Conservation (phyloP, 2,888 invertebrate species). For the Microctonus hyperodae region DNA sequence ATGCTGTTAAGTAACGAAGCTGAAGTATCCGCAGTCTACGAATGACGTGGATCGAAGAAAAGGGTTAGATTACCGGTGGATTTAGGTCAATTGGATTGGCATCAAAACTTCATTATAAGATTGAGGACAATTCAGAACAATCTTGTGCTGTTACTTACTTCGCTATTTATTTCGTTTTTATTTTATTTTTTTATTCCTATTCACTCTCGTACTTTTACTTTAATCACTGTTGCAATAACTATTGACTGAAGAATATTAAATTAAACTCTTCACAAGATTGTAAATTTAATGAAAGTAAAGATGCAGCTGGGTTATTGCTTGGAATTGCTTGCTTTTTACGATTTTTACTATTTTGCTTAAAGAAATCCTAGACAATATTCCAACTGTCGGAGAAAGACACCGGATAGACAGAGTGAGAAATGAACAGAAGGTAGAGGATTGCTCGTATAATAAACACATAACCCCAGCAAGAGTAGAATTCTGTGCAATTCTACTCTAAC, state of each 20-base stretch:
- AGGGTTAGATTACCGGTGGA: conserved; percentile 39
- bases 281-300: background rate
- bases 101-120: conserved; percentile 45
- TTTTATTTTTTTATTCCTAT: background rate
- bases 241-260: background rate
- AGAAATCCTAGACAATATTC: background rate
- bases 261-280: background rate
- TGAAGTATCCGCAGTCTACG: background rate
- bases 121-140: conserved; percentile 31
- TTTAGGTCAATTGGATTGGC: conserved; percentile 52
- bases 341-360: background rate
- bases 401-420: background rate
- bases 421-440: background rate
- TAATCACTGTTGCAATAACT: background rate
- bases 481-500: conserved; percentile 36
- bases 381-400: background rate
- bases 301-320: background rate
- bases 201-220: background rate
- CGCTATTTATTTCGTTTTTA: background rate
- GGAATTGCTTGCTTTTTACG: background rate
- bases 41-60: conserved; percentile 25
- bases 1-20: background rate
- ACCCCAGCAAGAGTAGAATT: conserved; percentile 40
- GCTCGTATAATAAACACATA: conserved; percentile 46
- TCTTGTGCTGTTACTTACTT: conserved; percentile 20